Evolutionary conservation across 2,888 invertebrate species (phyloP), one percentile per base, ranked within the genome.

Genomic region (Dermolepida albohirtum): DNA sequence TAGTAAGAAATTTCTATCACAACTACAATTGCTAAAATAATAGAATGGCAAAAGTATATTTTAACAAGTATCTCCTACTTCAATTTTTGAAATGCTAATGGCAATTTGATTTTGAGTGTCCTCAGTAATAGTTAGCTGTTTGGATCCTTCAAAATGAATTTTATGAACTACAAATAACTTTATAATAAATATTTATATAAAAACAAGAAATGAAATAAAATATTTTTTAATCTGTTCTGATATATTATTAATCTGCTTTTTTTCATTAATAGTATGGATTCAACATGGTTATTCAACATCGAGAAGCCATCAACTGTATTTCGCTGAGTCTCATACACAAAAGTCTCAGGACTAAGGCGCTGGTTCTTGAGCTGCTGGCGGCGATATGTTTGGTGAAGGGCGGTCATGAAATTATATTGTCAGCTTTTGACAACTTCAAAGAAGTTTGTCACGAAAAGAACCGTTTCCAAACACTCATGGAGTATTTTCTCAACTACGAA

Each of bases 361-460:
- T 99, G 72, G 98, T 99, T 16, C 86, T 99, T 75, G 98, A 99
- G 83, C 89, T 99, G 69, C 86, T 99, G 71, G 98, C 99, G 0
- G 99, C 98, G 71, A 97, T 99, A 76, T 99, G 99, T 84, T 87
- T 98, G 74, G 98, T 99, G 69, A 97, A 97, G 84, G 98, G 98
- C 14, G 99, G 99, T n/a, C 99, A 99, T 81, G 96, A 97, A 85
- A 96, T 98, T 79, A 98, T 98, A 74, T 87, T 98, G 64, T 92
- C 92, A 1, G 97, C 99, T 4, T 99, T 99, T 83, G 96, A 98
- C 82, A 96, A 97, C 85, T 99, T 99, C 84, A 97, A 98, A 85
- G 95, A 95, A 84, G 92, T 94, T 62, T 92, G 92, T 66, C 89
- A 91, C 73, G 98, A 99, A 80, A 88, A 90, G 75, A 87, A 87